Evolutionary conservation across 2,113 vertebrate genomes (phyloP).

Genomic region (Aix galericulata): DNA sequence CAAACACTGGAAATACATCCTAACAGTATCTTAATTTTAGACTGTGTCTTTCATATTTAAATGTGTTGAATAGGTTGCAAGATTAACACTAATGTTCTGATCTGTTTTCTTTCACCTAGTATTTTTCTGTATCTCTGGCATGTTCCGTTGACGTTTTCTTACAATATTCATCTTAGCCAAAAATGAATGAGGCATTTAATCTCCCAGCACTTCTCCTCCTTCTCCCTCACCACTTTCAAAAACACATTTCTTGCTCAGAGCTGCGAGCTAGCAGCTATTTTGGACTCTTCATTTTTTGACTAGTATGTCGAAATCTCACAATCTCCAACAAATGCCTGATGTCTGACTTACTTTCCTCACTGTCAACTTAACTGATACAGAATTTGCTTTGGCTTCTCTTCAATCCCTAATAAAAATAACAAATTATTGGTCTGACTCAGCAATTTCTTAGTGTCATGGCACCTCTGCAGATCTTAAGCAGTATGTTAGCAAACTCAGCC

Average conservation of each 20-base stretch:
- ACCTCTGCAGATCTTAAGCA: neutral
- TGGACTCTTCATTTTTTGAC: neutral
- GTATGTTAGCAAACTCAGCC: neutral
- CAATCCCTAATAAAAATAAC: neutral
- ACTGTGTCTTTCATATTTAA: neutral
- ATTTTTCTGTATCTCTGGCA: neutral
- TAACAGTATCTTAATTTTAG: neutral
- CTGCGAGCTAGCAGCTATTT: neutral
- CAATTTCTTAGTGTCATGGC: neutral
- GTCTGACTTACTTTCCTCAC: neutral
- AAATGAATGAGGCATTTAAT: neutral
- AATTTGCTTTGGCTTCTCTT: neutral
- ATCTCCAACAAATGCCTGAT: neutral
- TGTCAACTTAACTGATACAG: neutral
- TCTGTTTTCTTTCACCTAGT: neutral
- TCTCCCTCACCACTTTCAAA: neutral
- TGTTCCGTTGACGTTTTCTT: neutral
- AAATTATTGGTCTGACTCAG: neutral
- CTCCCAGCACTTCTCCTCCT: neutral
- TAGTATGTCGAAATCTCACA: neutral
- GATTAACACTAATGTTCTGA: neutral
- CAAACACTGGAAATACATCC: neutral
- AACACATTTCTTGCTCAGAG: neutral
- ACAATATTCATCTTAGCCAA: neutral
- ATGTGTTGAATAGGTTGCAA: neutral